Percentiles rank a stretch among this genome's conserved stretches.
Evolutionary conservation across 1,140 invertebrate species (phyloP).

Genomic region (Sminthurinus signatus): DNA sequence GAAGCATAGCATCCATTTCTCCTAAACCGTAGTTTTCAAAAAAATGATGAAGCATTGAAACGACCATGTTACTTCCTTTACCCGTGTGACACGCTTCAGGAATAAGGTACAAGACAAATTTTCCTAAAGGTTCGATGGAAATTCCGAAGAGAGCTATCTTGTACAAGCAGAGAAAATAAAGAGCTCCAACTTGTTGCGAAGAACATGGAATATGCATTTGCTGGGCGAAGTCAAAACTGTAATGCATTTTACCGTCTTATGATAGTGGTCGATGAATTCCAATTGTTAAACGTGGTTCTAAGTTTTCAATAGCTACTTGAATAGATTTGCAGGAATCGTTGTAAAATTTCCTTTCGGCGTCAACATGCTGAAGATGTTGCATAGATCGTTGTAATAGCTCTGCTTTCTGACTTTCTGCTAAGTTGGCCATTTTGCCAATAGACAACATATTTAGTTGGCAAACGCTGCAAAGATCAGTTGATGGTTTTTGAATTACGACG

Average conservation of each 20-base stretch:
- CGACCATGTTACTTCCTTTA: conserved; percentile 12
- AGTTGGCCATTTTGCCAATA: background rate
- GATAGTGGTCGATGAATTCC: background rate
- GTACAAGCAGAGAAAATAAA: conserved; percentile 13
- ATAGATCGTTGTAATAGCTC: background rate
- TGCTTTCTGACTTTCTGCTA: background rate
- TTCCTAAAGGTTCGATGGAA: conserved; percentile 8
- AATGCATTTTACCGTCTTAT: background rate
- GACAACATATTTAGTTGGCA: background rate
- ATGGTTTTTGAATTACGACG: background rate
- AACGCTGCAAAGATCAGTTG: background rate
- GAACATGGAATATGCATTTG: conserved; percentile 9
- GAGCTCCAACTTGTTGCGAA: conserved; percentile 12
- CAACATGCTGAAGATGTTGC: background rate
- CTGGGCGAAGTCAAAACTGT: conserved; percentile 19
- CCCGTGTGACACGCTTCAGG: conserved; percentile 4
- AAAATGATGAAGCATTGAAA: conserved; percentile 18
- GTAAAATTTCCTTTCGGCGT: background rate
- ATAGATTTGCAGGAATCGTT: background rate
- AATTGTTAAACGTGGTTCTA: background rate
- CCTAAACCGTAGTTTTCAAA: conserved; percentile 14
- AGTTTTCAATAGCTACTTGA: background rate
- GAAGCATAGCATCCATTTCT: background rate
- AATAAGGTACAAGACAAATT: conserved; percentile 16
- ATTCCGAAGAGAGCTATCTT: conserved; percentile 16